Percentiles rank a stretch among this genome's conserved stretches.
Conservation (phyloP, 92 coral and sea anemone species). For the Diadumene lineata region DNA sequence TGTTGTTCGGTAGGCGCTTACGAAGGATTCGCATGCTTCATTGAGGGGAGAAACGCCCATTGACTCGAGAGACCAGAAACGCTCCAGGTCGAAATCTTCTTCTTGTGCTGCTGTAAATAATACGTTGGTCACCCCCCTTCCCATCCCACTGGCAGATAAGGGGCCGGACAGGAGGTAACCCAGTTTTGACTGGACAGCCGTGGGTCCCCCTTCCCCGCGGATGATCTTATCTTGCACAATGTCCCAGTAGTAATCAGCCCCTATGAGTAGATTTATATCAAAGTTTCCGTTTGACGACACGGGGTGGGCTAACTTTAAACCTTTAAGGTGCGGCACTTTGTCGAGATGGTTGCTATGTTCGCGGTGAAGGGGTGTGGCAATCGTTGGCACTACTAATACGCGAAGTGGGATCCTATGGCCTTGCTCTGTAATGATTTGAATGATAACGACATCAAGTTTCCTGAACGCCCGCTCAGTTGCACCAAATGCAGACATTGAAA, state of each 20-base stretch:
- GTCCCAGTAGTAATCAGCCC: conserved; percentile 50
- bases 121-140: conserved; percentile 15
- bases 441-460: too few relatives aligned
- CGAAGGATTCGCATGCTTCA: neutral
- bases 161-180: conserved; percentile 35
- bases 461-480: too few relatives aligned
- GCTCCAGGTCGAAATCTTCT: conserved; percentile 25
- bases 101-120: conserved; percentile 15
- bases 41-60: conserved; percentile 16
- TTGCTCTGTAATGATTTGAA: too few relatives aligned
- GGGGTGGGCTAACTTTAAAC: too few relatives aligned
- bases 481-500: too few relatives aligned
- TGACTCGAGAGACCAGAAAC: conserved; percentile 38
- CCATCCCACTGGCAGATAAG: neutral
- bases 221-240: conserved; percentile 40
- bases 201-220: conserved; percentile 46
- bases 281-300: too few relatives aligned
- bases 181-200: conserved; percentile 42
- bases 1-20: neutral
- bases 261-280: too few relatives aligned
- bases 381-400: too few relatives aligned
- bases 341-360: too few relatives aligned
- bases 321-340: too few relatives aligned
- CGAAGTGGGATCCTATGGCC: too few relatives aligned
- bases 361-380: too few relatives aligned